Percentiles rank a stretch among this genome's conserved stretches.
phyloP scores from a whole-genome alignment of 2,797 vertebrate species.

The Podargus strigoides region DNA sequence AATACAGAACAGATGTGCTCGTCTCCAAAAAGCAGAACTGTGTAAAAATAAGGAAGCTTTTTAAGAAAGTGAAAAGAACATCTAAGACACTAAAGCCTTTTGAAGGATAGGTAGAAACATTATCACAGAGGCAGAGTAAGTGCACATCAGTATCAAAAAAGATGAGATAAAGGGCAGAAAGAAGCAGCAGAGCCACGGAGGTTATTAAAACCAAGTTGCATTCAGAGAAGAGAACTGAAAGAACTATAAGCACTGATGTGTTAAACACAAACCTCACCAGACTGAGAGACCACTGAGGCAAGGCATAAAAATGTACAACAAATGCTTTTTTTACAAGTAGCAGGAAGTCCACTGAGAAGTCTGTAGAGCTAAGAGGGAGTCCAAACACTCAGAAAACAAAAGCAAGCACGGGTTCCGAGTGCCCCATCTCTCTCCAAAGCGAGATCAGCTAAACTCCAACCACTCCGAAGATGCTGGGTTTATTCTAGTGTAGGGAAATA shows the following conservation, averaged over 20 bases:
- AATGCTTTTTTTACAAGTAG: neutral
- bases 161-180: neutral
- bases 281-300: rapidly evolving
- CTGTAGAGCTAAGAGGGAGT: neutral
- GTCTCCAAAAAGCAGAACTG: neutral
- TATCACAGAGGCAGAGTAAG: neutral
- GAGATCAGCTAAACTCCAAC: neutral
- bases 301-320: neutral
- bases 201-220: neutral
- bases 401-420: neutral
- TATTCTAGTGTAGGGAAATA: neutral
- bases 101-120: neutral
- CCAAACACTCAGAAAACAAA: neutral
- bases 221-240: neutral
- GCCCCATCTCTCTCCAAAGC: neutral
- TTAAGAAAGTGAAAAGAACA: neutral
- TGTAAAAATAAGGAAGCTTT: neutral
- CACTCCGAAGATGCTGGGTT: neutral
- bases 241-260: neutral
- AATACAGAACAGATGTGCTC: neutral
- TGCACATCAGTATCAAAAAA: neutral
- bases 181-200: neutral
- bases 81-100: neutral
- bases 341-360: rapidly evolving
- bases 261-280: neutral